Percentiles rank a stretch among this genome's conserved stretches.
Evolutionary conservation across 1,140 invertebrate species (phyloP).

Genomic region (Drosophila kepulauana): DNA sequence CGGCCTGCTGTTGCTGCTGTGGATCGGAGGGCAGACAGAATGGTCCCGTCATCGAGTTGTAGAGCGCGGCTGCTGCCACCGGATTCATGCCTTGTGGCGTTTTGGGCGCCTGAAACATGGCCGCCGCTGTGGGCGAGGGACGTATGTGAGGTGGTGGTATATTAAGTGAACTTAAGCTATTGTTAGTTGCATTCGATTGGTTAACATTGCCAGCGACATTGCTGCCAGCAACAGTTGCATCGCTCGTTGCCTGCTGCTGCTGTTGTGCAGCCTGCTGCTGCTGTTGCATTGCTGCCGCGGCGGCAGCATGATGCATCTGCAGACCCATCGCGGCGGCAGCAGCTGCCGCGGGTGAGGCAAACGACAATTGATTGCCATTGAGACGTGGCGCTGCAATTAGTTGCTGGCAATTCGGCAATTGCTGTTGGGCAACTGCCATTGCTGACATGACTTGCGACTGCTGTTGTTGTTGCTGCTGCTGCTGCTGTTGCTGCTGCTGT

Average conservation of each 20-base stretch:
- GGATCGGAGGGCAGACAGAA: slow-evolving; percentile 87
- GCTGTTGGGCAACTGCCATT: slow-evolving; percentile 58
- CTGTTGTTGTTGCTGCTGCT: slow-evolving; percentile 44
- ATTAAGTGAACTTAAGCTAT: slow-evolving; percentile 84
- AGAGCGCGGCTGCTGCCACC: slow-evolving; percentile 87
- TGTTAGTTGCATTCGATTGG: slow-evolving; percentile 78
- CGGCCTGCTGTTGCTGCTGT: slow-evolving; percentile 62
- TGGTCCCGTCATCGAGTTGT: slow-evolving; percentile 87
- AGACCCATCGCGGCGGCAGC: slow-evolving; percentile 82
- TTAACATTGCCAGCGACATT: slow-evolving; percentile 59
- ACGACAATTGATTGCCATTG: slow-evolving; percentile 79
- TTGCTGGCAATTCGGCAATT: slow-evolving; percentile 74
- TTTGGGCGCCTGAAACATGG: slow-evolving; percentile 93
- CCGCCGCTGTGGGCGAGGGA: slow-evolving; percentile 88
- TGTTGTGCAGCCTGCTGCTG: slow-evolving; percentile 49
- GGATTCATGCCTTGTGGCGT: slow-evolving; percentile 89
- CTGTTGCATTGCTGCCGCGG: slow-evolving; percentile 80
- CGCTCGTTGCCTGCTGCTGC: slow-evolving; percentile 46
- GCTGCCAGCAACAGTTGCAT: slow-evolving; percentile 37
- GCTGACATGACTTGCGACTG: slow-evolving; percentile 50
- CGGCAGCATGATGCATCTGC: slow-evolving; percentile 84
- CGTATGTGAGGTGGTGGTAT: slow-evolving; percentile 89
- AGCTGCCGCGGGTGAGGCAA: slow-evolving; percentile 80
- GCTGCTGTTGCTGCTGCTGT: slow-evolving; percentile 44
- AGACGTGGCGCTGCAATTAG: slow-evolving; percentile 78